phyloP scores from a whole-genome alignment of 2,797 vertebrate species.

The Hypotaenidia okinawae region DNA sequence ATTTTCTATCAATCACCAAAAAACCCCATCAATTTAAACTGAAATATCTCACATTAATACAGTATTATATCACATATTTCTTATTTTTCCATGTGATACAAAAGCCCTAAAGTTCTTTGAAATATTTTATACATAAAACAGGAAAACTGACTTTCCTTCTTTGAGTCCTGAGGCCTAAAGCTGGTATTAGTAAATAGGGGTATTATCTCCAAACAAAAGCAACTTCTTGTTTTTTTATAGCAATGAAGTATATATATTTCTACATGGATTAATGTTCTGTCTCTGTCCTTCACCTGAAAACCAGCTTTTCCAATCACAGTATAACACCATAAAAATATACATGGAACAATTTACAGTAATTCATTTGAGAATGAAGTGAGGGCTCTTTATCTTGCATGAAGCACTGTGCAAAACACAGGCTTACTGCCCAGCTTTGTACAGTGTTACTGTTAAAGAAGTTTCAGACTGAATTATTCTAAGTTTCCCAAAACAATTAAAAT shows the following conservation, averaged over 20 bases:
- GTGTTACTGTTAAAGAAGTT: neutral
- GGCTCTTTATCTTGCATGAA: neutral
- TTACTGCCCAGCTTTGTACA: neutral
- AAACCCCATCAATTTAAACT: neutral
- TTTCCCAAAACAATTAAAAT: neutral
- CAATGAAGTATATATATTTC: neutral
- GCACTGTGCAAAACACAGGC: neutral
- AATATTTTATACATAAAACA: neutral
- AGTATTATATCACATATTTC: neutral
- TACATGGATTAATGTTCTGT: neutral
- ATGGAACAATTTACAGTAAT: neutral
- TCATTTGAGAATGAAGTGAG: neutral
- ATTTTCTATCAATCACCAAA: neutral
- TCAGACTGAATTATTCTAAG: neutral
- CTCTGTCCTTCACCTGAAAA: neutral
- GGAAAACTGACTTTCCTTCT: neutral
- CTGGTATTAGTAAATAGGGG: neutral
- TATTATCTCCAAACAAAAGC: neutral
- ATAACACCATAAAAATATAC: neutral
- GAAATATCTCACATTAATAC: neutral
- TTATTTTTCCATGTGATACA: neutral
- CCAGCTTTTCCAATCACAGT: neutral
- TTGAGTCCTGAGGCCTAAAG: neutral
- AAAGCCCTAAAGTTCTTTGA: neutral
- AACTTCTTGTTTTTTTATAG: neutral